These are phyloP conservation scores for Aspidiotus destructor DNA, from an alignment of 2,888 invertebrate genomes.

Conservation along the genomic window DNA sequence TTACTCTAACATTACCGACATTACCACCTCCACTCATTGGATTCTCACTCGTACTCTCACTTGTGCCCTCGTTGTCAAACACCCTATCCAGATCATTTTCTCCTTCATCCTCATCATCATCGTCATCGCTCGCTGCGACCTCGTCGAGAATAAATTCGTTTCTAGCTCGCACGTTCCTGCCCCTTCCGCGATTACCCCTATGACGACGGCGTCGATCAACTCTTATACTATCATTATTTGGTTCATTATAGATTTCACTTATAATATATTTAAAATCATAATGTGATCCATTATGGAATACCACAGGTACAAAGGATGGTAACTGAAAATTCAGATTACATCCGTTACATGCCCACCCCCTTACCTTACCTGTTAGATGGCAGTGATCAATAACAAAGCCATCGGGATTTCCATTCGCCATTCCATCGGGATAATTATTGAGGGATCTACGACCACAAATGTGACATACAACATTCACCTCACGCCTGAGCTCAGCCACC, in stretches of 20 bases:
- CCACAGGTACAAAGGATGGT: not conserved
- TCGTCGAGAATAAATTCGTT: no score
- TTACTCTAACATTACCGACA: not conserved
- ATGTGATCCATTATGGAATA: not conserved
- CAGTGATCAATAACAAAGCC: not conserved
- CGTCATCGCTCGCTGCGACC: not conserved
- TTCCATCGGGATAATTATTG: no score
- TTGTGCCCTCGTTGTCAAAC: not conserved
- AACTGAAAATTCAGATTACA: not conserved
- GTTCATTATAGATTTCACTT: no score
- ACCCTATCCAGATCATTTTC: not conserved
- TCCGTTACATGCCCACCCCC: not conserved
- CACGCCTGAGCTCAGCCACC: no score
- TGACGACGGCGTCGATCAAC: no score
- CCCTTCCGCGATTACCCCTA: no score
- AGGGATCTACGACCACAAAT: no score
- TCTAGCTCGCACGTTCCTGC: no score
- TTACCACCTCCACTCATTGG: not conserved
- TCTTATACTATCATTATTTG: not conserved
- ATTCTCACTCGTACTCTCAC: not conserved
- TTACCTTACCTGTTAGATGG: not conserved
- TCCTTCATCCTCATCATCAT: not conserved
- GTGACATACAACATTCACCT: no score
- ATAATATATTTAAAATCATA: not conserved
- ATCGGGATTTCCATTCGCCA: no score